Evolutionary conservation across 2,888 invertebrate genomes (phyloP).

Genomic region (Lapara coniferarum): DNA sequence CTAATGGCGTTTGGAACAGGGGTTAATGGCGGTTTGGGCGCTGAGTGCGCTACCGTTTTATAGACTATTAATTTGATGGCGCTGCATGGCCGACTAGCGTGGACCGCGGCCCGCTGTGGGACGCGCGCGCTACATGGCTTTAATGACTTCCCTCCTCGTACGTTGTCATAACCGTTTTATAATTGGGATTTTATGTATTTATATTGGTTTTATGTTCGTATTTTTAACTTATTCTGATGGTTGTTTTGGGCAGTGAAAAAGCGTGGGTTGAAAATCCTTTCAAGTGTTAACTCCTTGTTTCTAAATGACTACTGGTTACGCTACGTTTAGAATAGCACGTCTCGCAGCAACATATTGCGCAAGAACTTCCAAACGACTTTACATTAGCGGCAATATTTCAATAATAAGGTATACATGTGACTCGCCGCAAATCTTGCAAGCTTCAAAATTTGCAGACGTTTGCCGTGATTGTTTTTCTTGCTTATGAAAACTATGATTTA

Average conservation of each 20-base stretch:
- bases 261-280: not conserved
- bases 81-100: conserved; percentile 28
- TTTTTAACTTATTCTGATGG: conserved; percentile 13
- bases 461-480: too few species aligned
- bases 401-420: too few species aligned
- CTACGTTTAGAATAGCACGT: too few species aligned
- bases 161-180: conserved; percentile 43
- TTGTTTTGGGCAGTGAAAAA: not conserved
- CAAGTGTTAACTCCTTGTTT: not conserved
- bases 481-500: too few species aligned
- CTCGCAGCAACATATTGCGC: too few species aligned
- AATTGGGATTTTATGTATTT: conserved; percentile 38
- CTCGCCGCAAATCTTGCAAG: too few species aligned
- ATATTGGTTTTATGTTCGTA: conserved; percentile 23
- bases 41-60: conserved; percentile 74
- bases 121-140: conserved; percentile 41
- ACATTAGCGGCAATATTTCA: too few species aligned
- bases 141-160: conserved; percentile 41
- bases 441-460: too few species aligned
- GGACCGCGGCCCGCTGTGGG: conserved; percentile 35
- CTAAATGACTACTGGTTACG: too few species aligned
- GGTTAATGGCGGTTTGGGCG: conserved; percentile 61
- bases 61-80: conserved; percentile 66
- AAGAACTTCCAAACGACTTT: too few species aligned
- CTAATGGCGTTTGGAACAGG: conserved; percentile 68